Percentiles rank a stretch among this genome's conserved stretches.
Conservation (phyloP, 2,888 invertebrate species). For the Microchrysa polita region DNA sequence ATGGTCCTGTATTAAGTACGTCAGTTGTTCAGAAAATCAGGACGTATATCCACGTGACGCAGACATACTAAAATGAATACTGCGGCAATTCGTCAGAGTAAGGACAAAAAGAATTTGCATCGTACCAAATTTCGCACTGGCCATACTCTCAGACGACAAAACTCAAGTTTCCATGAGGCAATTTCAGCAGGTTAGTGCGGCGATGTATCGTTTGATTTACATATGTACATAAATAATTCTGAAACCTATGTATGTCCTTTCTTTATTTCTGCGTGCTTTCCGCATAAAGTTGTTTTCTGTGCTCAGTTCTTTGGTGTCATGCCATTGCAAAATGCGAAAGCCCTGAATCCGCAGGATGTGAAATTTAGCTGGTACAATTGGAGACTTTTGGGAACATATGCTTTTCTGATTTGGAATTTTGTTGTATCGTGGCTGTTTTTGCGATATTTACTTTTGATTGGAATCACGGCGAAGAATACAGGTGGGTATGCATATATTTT, state of each 20-base stretch:
- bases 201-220: too few relatives aligned
- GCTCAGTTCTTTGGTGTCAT: slow-evolving; percentile 68
- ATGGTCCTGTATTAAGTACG: too few relatives aligned
- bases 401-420: slow-evolving; percentile 54
- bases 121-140: too few relatives aligned
- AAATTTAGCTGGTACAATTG: slow-evolving; percentile 56
- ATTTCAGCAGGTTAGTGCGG: slow-evolving; percentile 40
- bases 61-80: too few relatives aligned
- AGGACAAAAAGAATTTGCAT: too few relatives aligned
- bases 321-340: slow-evolving; percentile 65
- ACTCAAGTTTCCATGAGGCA: slow-evolving; percentile 37
- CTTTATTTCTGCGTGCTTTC: neutral
- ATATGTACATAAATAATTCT: too few relatives aligned
- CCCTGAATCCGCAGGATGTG: slow-evolving; percentile 59
- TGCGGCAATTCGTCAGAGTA: too few relatives aligned
- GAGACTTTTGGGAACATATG: slow-evolving; percentile 53
- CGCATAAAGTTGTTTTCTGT: slow-evolving; percentile 62
- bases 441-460: slow-evolving; percentile 54
- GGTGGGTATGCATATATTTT: too few relatives aligned
- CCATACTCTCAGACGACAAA: neutral
- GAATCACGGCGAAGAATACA: slow-evolving; percentile 60
- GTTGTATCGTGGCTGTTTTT: slow-evolving; percentile 53
- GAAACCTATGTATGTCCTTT: too few relatives aligned
- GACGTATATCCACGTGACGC: too few relatives aligned
- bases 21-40: too few relatives aligned